Conservation (phyloP, 2,113 vertebrate species). For the Psammodynastes pulverulentus region DNA sequence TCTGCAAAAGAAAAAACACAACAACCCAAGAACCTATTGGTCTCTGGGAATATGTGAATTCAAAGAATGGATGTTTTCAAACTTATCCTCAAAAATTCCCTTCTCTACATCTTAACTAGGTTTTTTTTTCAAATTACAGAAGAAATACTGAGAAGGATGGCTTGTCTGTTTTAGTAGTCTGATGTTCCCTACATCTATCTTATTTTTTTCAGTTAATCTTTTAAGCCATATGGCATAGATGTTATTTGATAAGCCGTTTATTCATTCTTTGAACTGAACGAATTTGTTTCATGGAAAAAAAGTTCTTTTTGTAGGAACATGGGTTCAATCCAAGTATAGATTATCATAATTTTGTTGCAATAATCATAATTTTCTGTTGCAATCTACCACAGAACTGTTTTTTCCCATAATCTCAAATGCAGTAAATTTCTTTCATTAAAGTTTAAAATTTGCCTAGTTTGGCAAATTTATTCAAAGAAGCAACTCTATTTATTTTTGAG, state of each 20-base stretch:
- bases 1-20: neutral
- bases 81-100: neutral
- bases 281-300: neutral
- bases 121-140: neutral
- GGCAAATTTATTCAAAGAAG: neutral
- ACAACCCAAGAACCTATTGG: neutral
- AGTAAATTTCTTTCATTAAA: neutral
- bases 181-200: neutral
- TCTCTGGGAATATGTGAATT: neutral
- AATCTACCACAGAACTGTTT: neutral
- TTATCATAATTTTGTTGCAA: neutral
- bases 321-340: neutral
- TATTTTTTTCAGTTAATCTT: neutral
- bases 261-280: neutral
- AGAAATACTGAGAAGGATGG: neutral
- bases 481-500: neutral
- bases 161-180: neutral
- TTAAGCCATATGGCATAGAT: neutral
- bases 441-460: neutral
- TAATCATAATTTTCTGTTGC: neutral
- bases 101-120: neutral
- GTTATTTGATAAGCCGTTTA: neutral
- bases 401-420: neutral
- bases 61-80: neutral
- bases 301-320: neutral